Evolutionary conservation across 92 coral and sea anemone species (phyloP), one percentile per base, ranked within the genome.

Genomic region (Galaxea fascicularis): DNA sequence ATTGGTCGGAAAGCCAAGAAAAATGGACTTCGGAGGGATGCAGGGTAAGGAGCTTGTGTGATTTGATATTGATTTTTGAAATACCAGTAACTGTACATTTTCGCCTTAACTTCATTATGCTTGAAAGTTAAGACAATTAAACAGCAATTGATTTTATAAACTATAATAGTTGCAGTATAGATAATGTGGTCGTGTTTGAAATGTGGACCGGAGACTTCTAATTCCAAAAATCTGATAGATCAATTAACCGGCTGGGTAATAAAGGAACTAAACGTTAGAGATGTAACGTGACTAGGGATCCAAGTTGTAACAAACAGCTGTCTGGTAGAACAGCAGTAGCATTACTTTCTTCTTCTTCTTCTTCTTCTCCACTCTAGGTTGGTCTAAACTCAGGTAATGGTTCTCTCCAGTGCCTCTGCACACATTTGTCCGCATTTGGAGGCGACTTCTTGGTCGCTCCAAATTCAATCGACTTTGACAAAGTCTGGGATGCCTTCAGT

Each of bases 381-480:
- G 94, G 94, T 25, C 76, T 89, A n/a, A 84, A 84, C 60, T 78
- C 91, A 17, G 77, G 60, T 29, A 82, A 90, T 22, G 90, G 92
- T 20, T 74, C 92, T 14, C 80, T 94, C 28, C 93, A 92, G 58
- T 96, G 98, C 65, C 91, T 91, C 59, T 96, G 98, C 74, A 96
- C 77, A 58, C 98, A 96, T 77, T 92, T 96, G 73, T 92, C 98
- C 6, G 95, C 98, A 29, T 96, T 96, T 83, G 98, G 98, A 12
- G 98, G 98, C 5, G 96, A 94, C 53, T 90, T 96, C 71, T 74
- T 96, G 73, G 98, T 96, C 18, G 98, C 98, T 17, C 98, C 98
- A 64, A 96, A 96, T 85, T 98, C 98, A 12, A 94, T 96, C 70
- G 98, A 96, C 92, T 96, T 96, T 60, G 96, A 92, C 47, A 82